These are phyloP conservation scores for Nylanderia fulva DNA, from an alignment of 1,140 invertebrate species.

Conservation along the genomic window DNA sequence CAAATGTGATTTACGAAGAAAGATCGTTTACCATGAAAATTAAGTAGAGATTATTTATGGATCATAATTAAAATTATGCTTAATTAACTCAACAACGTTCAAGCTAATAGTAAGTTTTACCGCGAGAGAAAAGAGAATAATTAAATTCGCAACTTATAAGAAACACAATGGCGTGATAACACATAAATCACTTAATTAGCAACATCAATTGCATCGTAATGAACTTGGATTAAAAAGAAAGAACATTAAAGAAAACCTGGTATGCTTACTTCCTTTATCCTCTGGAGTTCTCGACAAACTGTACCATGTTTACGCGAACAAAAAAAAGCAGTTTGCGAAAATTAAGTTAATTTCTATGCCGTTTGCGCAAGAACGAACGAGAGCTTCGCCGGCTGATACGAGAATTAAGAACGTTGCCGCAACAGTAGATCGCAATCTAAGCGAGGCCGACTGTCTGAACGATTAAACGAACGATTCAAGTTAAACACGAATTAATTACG, in stretches of 20 bases:
- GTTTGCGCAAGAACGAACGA: constrained; percentile 14
- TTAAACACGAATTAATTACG: constrained; percentile 74
- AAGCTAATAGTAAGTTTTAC: constrained; percentile 34
- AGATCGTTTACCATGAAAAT: constrained; percentile 1
- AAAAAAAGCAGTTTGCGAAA: constrained; percentile 31
- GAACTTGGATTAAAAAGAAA: constrained; percentile 9
- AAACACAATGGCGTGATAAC: constrained; percentile 32
- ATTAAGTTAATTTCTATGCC: constrained; percentile 50
- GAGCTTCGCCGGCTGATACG: constrained; percentile 24
- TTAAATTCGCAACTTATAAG: constrained; percentile 53
- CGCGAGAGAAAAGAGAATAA: constrained; percentile 28
- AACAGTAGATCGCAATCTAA: background rate
- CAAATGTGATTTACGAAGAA: background rate
- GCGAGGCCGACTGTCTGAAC: constrained; percentile 13
- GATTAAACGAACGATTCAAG: constrained; percentile 62
- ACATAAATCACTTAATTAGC: constrained; percentile 56
- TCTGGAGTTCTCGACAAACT: background rate
- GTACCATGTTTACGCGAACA: background rate
- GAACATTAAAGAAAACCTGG: constrained; percentile 38
- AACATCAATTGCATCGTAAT: constrained; percentile 55
- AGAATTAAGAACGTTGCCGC: constrained; percentile 4
- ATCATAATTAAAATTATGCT: constrained; percentile 34
- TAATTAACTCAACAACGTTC: constrained; percentile 45
- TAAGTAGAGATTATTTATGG: constrained; percentile 39
- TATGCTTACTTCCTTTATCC: constrained; percentile 29